Base-by-base conservation (phyloP, 2,113 vertebrate genomes). In the Galemys pyrenaicus region DNA sequence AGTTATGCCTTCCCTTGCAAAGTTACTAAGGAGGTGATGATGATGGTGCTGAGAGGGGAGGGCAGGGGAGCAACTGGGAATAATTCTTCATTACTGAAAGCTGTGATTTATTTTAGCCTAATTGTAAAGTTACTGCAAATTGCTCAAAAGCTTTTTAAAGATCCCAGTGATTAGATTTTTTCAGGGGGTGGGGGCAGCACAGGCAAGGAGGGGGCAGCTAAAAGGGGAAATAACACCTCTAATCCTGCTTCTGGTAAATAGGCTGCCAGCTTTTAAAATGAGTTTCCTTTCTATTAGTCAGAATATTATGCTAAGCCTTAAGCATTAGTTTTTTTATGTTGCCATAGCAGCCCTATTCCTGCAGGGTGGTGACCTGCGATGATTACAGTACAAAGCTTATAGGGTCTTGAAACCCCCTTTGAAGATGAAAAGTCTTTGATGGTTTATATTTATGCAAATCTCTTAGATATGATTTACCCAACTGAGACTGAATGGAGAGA, bases 371-470 rank as follows among this genome's bases (percentile, higher is more conserved):
- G 99, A 99, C 99, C 99, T 99, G 99, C 99, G 99, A 99, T 99
- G 99, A 99, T 99, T 99, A 99, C 99, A 99, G 99, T 99, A 99
- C 99, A 99, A 99, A 99, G 99, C 99, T 99, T 99, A 99, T 99
- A 99, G 99, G 99, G 99, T 99, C 99, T 99, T 99, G 99, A 99
- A 99, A 99, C 99, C 99, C 99, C 99, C 99, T 99, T 99, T 99
- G 99, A 99, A 99, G 99, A 99, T 99, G 99, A 99, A 99, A 99
- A 99, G 99, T 99, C 99, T 99, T 99, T 99, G 99, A 99, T 99
- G 99, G 99, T 99, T 99, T 99, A 99, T 99, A 99, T 99, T 99
- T 99, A 99, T 99, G 99, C 99, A 99, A 99, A 99, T 99, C 99
- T 99, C 99, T 99, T 99, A 99, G 99, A 99, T 99, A 99, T 99